Evolutionary conservation across 2,797 vertebrate genomes (phyloP).

Genomic region (Cetoscarus ocellatus): DNA sequence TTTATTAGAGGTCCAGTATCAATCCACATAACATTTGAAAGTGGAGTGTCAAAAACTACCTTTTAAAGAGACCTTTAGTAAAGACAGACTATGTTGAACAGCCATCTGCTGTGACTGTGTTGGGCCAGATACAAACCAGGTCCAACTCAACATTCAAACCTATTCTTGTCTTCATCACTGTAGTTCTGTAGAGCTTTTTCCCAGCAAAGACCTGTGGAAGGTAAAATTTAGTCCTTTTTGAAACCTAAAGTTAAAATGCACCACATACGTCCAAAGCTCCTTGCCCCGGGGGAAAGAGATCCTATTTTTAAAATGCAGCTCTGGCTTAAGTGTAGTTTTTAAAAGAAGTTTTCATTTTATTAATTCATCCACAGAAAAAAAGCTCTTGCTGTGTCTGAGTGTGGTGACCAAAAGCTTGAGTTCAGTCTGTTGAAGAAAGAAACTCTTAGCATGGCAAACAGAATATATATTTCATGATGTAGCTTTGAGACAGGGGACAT

Average conservation of each 20-base stretch:
- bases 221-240: no score
- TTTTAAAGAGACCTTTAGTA: no score
- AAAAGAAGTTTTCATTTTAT: not conserved
- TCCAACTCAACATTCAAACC: no score
- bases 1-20: no score
- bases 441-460: not conserved
- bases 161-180: no score
- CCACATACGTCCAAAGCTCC: not conserved
- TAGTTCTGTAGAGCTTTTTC: no score
- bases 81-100: no score
- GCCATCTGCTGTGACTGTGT: no score
- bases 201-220: no score
- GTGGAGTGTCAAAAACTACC: no score
- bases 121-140: no score
- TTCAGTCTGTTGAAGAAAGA: not conserved
- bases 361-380: constrained; percentile 1
- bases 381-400: not conserved
- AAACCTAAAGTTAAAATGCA: not conserved
- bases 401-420: not conserved
- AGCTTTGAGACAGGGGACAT: not conserved
- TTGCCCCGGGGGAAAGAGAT: not conserved
- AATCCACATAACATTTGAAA: no score
- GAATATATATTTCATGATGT: constrained; percentile 12
- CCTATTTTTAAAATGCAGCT: not conserved
- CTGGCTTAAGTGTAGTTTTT: not conserved